A percentile compares a stretch with the other conserved stretches of the same genome.
Evolutionary conservation across 1,140 invertebrate genomes (phyloP).

Genomic region (Pseudoatta argentina): DNA sequence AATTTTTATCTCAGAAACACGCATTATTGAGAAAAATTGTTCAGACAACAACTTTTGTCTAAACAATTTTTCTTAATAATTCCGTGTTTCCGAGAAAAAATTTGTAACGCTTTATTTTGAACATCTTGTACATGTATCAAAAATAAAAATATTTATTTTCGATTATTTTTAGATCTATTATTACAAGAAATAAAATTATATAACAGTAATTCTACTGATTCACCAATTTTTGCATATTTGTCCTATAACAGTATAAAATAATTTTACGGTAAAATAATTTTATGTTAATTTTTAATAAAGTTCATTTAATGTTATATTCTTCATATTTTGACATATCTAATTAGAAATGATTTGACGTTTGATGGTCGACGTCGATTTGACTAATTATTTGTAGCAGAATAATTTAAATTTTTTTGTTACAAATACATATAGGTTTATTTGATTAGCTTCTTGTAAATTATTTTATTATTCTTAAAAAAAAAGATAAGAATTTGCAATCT

Average conservation of each 20-base stretch:
- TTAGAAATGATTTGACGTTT: too few relatives aligned
- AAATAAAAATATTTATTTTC: not conserved
- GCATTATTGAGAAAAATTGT: too few relatives aligned
- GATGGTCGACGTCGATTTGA: too few relatives aligned
- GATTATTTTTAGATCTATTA: not conserved
- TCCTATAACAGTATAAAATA: not conserved
- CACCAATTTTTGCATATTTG: not conserved
- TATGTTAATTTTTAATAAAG: not conserved
- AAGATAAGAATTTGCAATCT: not conserved
- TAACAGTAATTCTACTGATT: not conserved
- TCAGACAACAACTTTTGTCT: too few relatives aligned
- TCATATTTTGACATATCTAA: not conserved
- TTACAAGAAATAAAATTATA: not conserved
- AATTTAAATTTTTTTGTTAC: not conserved
- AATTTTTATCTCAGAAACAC: too few relatives aligned
- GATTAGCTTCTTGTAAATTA: not conserved
- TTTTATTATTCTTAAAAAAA: constrained; percentile 8
- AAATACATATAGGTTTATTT: not conserved
- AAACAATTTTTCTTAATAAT: too few relatives aligned
- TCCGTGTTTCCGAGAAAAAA: too few relatives aligned
- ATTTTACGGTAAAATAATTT: not conserved
- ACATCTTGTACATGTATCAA: too few relatives aligned
- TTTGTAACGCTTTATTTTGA: too few relatives aligned
- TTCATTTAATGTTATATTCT: not conserved
- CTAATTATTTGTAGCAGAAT: too few relatives aligned